These are phyloP conservation scores for Callosobruchus maculatus DNA, from an alignment of 2,888 invertebrate species.

Conservation along the genomic window DNA sequence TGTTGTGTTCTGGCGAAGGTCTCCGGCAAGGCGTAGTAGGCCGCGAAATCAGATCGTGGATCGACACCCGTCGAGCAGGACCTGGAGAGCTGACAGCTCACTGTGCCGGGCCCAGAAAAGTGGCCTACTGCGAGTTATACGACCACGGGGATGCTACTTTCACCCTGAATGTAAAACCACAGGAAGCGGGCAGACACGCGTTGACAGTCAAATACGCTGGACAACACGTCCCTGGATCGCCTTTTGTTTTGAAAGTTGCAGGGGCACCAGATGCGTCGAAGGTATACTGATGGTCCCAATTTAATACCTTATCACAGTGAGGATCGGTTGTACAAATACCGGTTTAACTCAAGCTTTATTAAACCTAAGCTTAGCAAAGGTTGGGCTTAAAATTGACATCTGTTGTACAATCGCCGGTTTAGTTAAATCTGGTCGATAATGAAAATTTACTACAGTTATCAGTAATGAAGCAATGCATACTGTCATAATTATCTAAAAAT, in stretches of 20 bases:
- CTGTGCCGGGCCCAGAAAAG: slow-evolving; percentile 89
- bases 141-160: slow-evolving; percentile 99
- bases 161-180: slow-evolving; percentile 90
- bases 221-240: slow-evolving; percentile 88
- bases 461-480: no score
- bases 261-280: slow-evolving; percentile 97
- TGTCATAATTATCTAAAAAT: no score
- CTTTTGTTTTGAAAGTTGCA: slow-evolving; percentile 86
- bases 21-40: slow-evolving; percentile 91
- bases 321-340: no score
- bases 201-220: slow-evolving; percentile 91
- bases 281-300: slow-evolving; percentile 47
- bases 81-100: slow-evolving; percentile 95
- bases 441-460: no score
- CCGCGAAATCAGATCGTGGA: slow-evolving; percentile 93
- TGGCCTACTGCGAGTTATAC: slow-evolving; percentile 95
- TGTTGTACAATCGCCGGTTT: no score
- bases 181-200: slow-evolving; percentile 91
- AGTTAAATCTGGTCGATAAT: no score
- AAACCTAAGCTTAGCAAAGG: no score
- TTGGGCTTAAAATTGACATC: no score
- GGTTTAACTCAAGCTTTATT: no score
- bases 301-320: not conserved
- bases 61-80: slow-evolving; percentile 94
- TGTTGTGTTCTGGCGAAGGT: slow-evolving; percentile 91